A percentile compares a stretch with the other conserved stretches of the same genome.
These are phyloP conservation scores for Hesperophylax magnus DNA, from an alignment of 1,140 invertebrate species.

Conservation along the genomic window DNA sequence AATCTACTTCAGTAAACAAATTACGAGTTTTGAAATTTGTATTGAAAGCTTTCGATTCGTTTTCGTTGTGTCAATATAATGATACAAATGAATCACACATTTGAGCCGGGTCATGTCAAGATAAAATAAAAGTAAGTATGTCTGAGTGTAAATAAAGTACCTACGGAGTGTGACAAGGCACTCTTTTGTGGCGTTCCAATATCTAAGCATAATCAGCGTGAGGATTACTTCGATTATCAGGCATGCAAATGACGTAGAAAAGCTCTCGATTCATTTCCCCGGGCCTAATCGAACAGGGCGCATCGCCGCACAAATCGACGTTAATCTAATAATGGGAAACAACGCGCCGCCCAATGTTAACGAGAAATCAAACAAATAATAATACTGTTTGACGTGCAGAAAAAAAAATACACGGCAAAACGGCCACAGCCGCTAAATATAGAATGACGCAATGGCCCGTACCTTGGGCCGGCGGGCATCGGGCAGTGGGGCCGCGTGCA, in stretches of 20 bases:
- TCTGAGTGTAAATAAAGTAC: too few species aligned
- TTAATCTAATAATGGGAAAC: slow-evolving; percentile 29
- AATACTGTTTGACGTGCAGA: slow-evolving; percentile 35
- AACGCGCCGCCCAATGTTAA: slow-evolving; percentile 16
- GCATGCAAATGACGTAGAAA: not conserved
- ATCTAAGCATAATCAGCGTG: too few species aligned
- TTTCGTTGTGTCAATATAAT: too few species aligned
- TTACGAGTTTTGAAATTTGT: too few species aligned
- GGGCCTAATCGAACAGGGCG: not conserved
- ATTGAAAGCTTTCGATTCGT: too few species aligned
- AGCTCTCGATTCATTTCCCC: not conserved
- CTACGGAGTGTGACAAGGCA: too few species aligned
- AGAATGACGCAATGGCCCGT: slow-evolving; percentile 52
- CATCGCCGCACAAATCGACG: not conserved
- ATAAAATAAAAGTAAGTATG: too few species aligned
- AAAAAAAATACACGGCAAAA: slow-evolving; percentile 37
- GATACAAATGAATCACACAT: too few species aligned
- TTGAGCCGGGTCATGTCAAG: too few species aligned
- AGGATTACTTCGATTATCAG: too few species aligned
- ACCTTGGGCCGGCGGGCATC: slow-evolving; percentile 26
- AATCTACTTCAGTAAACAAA: not conserved
- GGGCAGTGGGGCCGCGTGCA: slow-evolving; percentile 51
- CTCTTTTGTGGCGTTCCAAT: too few species aligned
- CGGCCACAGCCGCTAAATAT: slow-evolving; percentile 43
- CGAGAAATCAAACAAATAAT: slow-evolving; percentile 41